Conservation (phyloP, 2,113 vertebrate genomes). For the Dicaeum eximium region DNA sequence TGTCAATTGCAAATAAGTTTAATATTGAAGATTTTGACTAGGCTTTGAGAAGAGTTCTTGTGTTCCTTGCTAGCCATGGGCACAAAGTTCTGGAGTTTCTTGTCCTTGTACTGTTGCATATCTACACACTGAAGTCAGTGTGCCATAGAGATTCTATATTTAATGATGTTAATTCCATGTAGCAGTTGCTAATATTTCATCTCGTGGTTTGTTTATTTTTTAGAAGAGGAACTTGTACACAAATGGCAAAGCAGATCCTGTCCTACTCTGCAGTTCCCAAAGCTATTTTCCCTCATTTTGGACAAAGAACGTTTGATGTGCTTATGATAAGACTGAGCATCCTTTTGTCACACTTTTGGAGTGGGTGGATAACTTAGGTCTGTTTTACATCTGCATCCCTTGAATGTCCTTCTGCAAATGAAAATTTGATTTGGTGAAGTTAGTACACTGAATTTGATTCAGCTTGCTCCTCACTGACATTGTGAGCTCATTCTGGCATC, state of each 20-base stretch:
- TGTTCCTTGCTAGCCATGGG: background rate
- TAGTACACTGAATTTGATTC: constrained; percentile 5
- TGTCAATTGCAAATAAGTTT: background rate
- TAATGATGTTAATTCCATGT: background rate
- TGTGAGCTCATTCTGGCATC: background rate
- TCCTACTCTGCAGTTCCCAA: background rate
- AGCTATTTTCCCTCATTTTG: background rate
- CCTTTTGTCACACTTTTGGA: background rate
- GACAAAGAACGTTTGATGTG: background rate
- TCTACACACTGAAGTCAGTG: background rate
- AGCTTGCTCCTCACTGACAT: background rate
- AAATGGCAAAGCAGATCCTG: background rate
- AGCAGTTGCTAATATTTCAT: background rate
- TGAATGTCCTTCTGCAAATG: background rate
- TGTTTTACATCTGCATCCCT: background rate
- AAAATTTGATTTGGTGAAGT: constrained; percentile 27
- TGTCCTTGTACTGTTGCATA: background rate
- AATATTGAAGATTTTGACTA: background rate
- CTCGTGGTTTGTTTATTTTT: fast-evolving
- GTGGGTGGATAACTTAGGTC: background rate
- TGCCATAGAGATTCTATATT: background rate
- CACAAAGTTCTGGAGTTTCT: background rate
- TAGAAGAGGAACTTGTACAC: background rate
- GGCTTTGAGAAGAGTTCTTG: background rate
- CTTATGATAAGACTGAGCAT: background rate